Evolutionary conservation across 1,140 invertebrate genomes (phyloP), one percentile per base, ranked within the genome.

Genomic region (Euborellia annulipes): DNA sequence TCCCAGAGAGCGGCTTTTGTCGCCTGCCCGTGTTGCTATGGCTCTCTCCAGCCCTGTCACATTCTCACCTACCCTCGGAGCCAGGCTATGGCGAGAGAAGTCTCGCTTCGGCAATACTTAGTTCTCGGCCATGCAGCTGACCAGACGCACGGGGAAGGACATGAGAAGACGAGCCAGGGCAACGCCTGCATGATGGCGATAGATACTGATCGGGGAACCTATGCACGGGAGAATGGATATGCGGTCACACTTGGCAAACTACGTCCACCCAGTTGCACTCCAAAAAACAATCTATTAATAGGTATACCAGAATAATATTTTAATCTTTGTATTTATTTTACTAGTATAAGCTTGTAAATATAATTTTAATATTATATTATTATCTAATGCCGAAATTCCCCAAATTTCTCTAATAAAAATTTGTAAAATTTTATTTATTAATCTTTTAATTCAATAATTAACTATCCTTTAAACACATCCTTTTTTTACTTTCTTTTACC

Each of bases 21-120:
- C 3, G 73, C 86, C 44, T 93, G 87, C 62, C 91, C 91, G 1
- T 97, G 93, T 61, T 97, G 91, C 60, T 96, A 96, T 64, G 92
- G 92, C 3, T 79, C 79, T 2, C 70, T 95, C 34, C 77, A 82
- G 53, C 71, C 62, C 43, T 73, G 87, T 62, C 73, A 79, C 57
- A 60, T 85, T 14, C 50, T 78, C 14, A 62, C 65, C 1, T 92
- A 94, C 65, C 81, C 78, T 1, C 63, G 80, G 49, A 85, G 83
- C 62, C 51, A 60, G 22, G 54, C 61, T 17, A 66, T 64, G 43
- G 23, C 23, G 4, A 4, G 23, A 11, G 23, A 27, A 27, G 4
- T 27, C 23, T 6, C 23, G 23, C 62, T 73, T 22, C 67, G 73
- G 44, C 74, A 85, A 50, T 92, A 86, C 61, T 63, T 88, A 34